A percentile compares a stretch with the other conserved stretches of the same genome.
Conservation (phyloP, 2,888 invertebrate genomes). For the Venustoraphidia nigricollis region DNA sequence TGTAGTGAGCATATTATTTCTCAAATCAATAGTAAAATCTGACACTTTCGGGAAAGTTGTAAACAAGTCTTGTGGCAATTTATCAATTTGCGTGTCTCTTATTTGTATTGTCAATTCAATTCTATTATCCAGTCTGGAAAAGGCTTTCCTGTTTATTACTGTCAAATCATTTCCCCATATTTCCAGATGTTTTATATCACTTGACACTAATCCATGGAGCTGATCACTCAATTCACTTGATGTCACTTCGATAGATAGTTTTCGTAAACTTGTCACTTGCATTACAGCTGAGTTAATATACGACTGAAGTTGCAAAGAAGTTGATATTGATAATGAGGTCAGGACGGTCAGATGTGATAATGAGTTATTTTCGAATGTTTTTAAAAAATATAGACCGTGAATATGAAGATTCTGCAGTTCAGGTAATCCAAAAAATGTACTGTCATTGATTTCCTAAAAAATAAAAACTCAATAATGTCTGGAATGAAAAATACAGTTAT, state of each 20-base stretch:
- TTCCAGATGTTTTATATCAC: slow-evolving; percentile 64
- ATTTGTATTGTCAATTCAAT: slow-evolving; percentile 65
- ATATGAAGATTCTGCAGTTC: slow-evolving; percentile 61
- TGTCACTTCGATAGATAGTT: slow-evolving; percentile 59
- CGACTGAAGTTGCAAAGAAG: slow-evolving; percentile 44
- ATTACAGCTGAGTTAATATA: slow-evolving; percentile 55
- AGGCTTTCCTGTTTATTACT: slow-evolving; percentile 58
- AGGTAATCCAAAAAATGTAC: slow-evolving; percentile 52
- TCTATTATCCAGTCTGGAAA: slow-evolving; percentile 54
- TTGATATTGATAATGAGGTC: slow-evolving; percentile 52
- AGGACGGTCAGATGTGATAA: slow-evolving; percentile 56
- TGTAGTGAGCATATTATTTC: slow-evolving; percentile 62
- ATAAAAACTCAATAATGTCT: not conserved
- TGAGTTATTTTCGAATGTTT: slow-evolving; percentile 58
- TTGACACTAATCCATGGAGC: slow-evolving; percentile 58
- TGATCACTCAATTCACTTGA: slow-evolving; percentile 61
- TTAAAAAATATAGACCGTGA: slow-evolving; percentile 54
- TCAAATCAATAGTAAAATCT: slow-evolving; percentile 66
- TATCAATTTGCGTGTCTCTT: slow-evolving; percentile 59
- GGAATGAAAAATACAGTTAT: no score
- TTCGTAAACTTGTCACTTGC: slow-evolving; percentile 55
- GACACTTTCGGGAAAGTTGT: slow-evolving; percentile 61
- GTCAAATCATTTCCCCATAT: slow-evolving; percentile 62
- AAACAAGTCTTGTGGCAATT: slow-evolving; percentile 66
- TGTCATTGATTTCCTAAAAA: slow-evolving; percentile 46